Evolutionary conservation across 2,888 invertebrate genomes (phyloP), one percentile per base, ranked within the genome.

Genomic region (Byasa hedistus): DNA sequence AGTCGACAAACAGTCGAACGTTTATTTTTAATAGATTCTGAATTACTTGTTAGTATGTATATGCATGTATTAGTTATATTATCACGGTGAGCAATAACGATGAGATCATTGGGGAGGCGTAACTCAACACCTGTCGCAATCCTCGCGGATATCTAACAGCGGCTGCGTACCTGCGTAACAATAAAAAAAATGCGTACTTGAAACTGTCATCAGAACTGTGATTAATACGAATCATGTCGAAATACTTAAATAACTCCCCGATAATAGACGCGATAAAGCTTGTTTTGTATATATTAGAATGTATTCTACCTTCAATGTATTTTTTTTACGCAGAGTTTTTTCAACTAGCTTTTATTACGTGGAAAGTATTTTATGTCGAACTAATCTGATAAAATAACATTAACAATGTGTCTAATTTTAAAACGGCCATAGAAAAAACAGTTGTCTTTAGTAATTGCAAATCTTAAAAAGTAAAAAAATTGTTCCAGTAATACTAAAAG

Each of bases 1-100:
- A 32, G 8, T 32, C 10, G 1, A 32, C 10, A 10, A 32, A 7
- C 32, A 32, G 10, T 7, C 32, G 32, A 32, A 32, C 17, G 0
- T 21, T 27, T 4, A 10, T 57, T 2, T 32, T 32, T 27, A 24
- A 22, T 19, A 55, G 23, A 19, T 15, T 23, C 23, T 57, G 32
- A 55, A 56, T 59, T 32, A 55, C 51, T 57, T 67, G 69, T 69
- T 65, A 61, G 65, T 54, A 58, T n/a, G 63, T 68, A 66, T 62
- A 55, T 64, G 59, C 60, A 60, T 59, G 58, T 64, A 69, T 69
- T 64, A 67, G 64, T 62, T 55, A 66, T 66, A 54, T 69, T 68
- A 68, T 70, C 66, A 68, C 80, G 82, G 81, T 89, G 87, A 89
- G 89, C 88, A 87, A 88, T 84, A 79, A 76, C 76, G 83, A 83